phyloP scores from a whole-genome alignment of 2,888 invertebrate genomes.

The Hemicrepidius hirtus region DNA sequence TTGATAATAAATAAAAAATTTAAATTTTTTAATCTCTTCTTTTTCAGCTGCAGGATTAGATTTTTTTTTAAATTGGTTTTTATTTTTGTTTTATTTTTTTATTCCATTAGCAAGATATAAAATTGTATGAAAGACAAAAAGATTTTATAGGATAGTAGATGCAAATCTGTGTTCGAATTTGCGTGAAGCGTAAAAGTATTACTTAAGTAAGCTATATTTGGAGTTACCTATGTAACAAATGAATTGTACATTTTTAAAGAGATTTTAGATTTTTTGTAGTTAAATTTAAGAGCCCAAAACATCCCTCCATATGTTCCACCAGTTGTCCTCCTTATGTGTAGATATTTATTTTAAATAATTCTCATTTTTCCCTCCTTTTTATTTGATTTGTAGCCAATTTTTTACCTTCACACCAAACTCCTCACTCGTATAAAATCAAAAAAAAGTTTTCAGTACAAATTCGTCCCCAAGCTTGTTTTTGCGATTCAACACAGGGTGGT shows the following conservation, averaged over 20 bases:
- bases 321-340: conserved; percentile 55
- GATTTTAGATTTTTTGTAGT: conserved; percentile 61
- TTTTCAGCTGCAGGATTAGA: conserved; percentile 54
- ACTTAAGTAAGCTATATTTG: conserved; percentile 65
- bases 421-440: conserved; percentile 25
- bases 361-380: neutral
- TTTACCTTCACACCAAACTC: neutral
- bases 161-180: conserved; percentile 62
- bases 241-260: conserved; percentile 63
- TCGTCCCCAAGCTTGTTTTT: conserved; percentile 43
- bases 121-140: conserved; percentile 48
- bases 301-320: conserved; percentile 60
- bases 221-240: conserved; percentile 63
- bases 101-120: conserved; percentile 34
- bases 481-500: conserved; percentile 54
- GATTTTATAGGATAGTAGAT: conserved; percentile 57
- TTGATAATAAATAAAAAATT: conserved; percentile 31
- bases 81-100: conserved; percentile 42
- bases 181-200: conserved; percentile 57
- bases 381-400: conserved; percentile 16
- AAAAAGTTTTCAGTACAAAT: conserved; percentile 37
- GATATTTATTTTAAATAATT: conserved; percentile 48
- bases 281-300: conserved; percentile 60
- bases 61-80: conserved; percentile 47
- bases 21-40: conserved; percentile 40